Evolutionary conservation across 2,113 vertebrate species (phyloP), one percentile per base, ranked within the genome.

Genomic region (Limnothrissa miodon): DNA sequence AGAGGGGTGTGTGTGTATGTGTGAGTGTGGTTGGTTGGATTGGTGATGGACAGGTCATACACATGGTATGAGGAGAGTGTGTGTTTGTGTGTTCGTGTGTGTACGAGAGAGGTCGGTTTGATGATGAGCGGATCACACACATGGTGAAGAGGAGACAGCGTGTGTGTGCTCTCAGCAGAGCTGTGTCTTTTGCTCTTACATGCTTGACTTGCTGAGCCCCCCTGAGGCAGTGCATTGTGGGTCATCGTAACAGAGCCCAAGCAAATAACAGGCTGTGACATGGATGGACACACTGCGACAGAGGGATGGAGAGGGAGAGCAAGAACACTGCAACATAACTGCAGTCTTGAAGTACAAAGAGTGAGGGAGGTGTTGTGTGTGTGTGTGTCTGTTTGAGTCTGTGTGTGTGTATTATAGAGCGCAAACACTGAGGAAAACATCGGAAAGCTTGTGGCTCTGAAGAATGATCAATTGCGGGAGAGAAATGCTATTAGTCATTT

Each of bases 151-250:
- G n/a, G 29, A 66, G n/a, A 29, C 59, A 29, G 59, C 11, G 25
- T 66, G 59, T 86, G 79, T 84, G 82, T 45, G 85, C 29, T 70
- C 45, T 86, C 84, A 80, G 88, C 87, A 86, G 83, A 89, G 82
- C 84, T 81, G 42, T 85, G 92, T 92, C 92, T 89, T 83, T 86
- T 89, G 87, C 84, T 1, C 81, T 94, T 92, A 91, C 89, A 92
- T 36, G 91, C 91, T 87, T 93, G 92, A 90, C 85, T 85, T 89
- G 89, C 81, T 89, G 89, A 93, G 87, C 84, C 42, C 4, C 87
- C 93, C 90, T n/a, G 9, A 2, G 86, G 93, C 90, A 45, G 15
- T 89, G 88, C 88, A 91, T 91, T 91, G 91, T 90, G 90, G 92
- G 89, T 80, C 80, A 81, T 45, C 9, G 53, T 80, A 83, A 82